Evolutionary conservation across 1,140 invertebrate genomes (phyloP).

Genomic region (Cydia fagiglandana): DNA sequence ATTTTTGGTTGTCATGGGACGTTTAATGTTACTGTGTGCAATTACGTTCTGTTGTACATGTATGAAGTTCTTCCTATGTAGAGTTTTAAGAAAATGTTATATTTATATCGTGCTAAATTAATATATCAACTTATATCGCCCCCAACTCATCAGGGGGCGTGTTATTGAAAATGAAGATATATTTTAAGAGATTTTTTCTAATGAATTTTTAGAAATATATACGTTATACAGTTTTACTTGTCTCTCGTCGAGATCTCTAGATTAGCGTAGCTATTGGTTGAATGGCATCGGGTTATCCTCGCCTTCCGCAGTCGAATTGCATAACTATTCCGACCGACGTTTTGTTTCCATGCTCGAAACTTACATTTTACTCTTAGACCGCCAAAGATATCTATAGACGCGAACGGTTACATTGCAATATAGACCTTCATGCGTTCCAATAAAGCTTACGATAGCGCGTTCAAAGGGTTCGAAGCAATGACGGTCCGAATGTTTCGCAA

Average conservation of each 20-base stretch:
- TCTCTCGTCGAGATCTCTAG: constrained; percentile 68
- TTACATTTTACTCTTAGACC: no score
- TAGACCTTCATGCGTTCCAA: no score
- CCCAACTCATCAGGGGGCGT: constrained; percentile 46
- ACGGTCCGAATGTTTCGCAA: background rate
- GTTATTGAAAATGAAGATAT: constrained; percentile 72
- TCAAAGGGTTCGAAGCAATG: background rate
- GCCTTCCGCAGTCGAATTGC: background rate
- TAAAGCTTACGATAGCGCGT: no score
- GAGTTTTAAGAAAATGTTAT: constrained; percentile 65
- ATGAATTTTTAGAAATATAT: constrained; percentile 71
- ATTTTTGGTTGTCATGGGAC: background rate
- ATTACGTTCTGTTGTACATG: constrained; percentile 71
- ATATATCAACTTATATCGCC: constrained; percentile 57
- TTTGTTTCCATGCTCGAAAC: background rate
- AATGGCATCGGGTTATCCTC: background rate
- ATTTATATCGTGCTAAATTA: constrained; percentile 71
- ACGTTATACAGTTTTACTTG: constrained; percentile 68
- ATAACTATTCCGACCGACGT: background rate
- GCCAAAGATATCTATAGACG: no score
- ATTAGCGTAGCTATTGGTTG: constrained; percentile 39
- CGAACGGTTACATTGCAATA: no score
- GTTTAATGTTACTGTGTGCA: constrained; percentile 62
- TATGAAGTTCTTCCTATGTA: constrained; percentile 76
- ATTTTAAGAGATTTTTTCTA: constrained; percentile 79